A percentile compares a stretch with the other conserved stretches of the same genome.
Evolutionary conservation across 2,113 vertebrate genomes (phyloP).

Genomic region (Aphelocoma coerulescens): DNA sequence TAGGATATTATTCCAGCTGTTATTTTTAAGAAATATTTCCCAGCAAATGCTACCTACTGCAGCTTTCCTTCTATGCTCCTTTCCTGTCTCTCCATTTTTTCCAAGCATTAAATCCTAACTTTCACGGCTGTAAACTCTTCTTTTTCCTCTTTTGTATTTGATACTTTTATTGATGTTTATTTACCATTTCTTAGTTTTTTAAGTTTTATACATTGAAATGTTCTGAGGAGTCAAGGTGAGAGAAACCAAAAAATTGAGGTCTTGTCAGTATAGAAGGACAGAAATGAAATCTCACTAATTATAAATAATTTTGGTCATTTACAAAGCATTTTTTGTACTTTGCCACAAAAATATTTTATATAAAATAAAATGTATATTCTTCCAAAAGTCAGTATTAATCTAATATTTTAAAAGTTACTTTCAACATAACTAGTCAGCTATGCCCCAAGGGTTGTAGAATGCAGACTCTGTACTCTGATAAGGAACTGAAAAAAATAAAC

Average conservation of each 20-base stretch:
- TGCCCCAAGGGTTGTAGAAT: background rate
- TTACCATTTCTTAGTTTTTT: background rate
- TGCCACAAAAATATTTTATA: background rate
- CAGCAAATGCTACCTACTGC: background rate
- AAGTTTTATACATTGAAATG: background rate
- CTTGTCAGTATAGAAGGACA: background rate
- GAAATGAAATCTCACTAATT: background rate
- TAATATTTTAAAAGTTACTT: background rate
- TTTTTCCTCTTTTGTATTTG: background rate
- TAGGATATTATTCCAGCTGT: background rate
- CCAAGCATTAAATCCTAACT: background rate
- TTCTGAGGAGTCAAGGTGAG: background rate
- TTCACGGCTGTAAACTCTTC: background rate
- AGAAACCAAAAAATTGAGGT: background rate
- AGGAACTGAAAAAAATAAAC: background rate
- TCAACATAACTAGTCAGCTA: background rate
- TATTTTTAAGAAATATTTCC: background rate
- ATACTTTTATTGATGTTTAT: background rate
- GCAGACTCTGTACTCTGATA: background rate
- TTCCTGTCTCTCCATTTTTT: background rate
- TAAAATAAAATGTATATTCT: background rate
- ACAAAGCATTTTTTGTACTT: background rate
- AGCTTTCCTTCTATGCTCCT: background rate
- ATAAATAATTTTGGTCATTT: background rate
- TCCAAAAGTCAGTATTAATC: background rate